Conservation (phyloP, 1,140 invertebrate genomes). For the Drosophila virilis region DNA sequence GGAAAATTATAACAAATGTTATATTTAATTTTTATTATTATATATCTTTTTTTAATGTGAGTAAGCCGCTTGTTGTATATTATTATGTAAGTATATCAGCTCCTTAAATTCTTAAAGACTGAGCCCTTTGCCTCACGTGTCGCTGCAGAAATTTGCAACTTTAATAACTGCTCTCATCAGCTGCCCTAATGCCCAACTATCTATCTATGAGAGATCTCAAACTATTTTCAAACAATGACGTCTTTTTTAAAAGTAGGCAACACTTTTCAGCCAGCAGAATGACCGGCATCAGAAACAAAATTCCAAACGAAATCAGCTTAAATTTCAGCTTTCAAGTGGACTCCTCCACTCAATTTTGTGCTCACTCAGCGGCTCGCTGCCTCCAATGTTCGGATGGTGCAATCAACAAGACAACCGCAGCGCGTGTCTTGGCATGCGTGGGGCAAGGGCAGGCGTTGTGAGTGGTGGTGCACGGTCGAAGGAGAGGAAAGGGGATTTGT, state of each 20-base stretch:
- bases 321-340: constrained; percentile 52
- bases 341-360: constrained; percentile 43
- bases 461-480: too few species aligned
- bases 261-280: constrained; percentile 9
- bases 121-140: too few species aligned
- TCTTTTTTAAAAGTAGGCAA: constrained; percentile 13
- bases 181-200: constrained; percentile 1
- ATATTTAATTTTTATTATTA: too few species aligned
- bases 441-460: constrained; percentile 4
- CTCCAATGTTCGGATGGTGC: constrained; percentile 9
- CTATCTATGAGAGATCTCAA: not conserved
- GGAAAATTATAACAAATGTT: too few species aligned
- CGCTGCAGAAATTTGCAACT: not conserved
- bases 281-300: constrained; percentile 15
- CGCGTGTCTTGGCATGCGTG: constrained; percentile 35
- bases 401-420: constrained; percentile 47
- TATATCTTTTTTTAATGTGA: too few species aligned
- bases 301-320: constrained; percentile 45
- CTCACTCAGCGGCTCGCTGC: constrained; percentile 19
- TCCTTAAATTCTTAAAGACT: too few species aligned
- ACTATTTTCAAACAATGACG: constrained; percentile 13
- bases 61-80: too few species aligned
- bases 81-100: too few species aligned
- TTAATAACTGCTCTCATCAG: constrained; percentile 6
- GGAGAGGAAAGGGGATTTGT: too few species aligned